Conservation (phyloP, 2,888 invertebrate species). For the Phaedon cochleariae region DNA sequence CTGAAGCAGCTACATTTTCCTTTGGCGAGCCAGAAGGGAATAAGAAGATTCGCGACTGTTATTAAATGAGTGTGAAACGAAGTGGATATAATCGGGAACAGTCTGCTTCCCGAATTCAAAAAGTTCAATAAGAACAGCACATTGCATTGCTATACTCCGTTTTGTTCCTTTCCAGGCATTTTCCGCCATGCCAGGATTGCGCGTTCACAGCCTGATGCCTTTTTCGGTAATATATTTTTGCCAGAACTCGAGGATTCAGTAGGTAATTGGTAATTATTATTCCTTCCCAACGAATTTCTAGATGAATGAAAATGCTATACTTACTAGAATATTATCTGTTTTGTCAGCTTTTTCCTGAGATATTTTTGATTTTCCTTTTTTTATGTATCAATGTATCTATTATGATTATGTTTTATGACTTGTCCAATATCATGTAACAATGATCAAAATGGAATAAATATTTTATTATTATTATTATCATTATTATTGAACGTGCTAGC, state of each 20-base stretch:
- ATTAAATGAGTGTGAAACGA: conserved; percentile 60
- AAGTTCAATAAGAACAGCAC: conserved; percentile 33
- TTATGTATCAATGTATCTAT: no score
- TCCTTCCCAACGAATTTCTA: background rate
- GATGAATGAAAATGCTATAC: no score
- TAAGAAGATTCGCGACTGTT: conserved; percentile 50
- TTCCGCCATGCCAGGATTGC: background rate
- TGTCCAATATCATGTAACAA: no score
- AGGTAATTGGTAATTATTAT: background rate
- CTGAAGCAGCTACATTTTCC: conserved; percentile 12
- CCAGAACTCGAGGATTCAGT: background rate
- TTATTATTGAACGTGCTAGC: no score
- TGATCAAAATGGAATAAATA: no score
- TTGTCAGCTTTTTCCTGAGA: no score
- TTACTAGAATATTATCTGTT: no score
- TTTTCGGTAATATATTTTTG: background rate
- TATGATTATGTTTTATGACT: no score
- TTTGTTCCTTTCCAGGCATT: background rate
- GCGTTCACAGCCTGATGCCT: background rate
- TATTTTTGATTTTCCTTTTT: no score
- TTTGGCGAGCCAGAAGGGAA: conserved; percentile 30
- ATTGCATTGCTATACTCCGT: conserved; percentile 12
- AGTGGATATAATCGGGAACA: conserved; percentile 52
- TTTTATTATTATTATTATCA: no score
- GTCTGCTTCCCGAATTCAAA: conserved; percentile 32